Conservation (phyloP, 2,888 invertebrate species). For the Melieria crassipennis region DNA sequence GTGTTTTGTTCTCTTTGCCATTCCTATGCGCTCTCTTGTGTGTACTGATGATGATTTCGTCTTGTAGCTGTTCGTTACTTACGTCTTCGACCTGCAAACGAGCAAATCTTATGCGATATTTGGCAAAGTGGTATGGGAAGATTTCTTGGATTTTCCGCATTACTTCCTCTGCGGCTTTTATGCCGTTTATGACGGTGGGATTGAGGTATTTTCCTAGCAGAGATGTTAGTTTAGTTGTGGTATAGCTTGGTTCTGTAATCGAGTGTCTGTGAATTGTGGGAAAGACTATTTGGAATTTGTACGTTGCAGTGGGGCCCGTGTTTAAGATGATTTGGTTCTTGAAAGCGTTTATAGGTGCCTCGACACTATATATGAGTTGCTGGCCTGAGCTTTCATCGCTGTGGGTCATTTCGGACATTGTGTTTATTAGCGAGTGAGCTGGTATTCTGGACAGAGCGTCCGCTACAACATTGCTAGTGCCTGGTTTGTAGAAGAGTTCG, state of each 20-base stretch:
- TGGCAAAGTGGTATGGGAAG: slow-evolving; percentile 27
- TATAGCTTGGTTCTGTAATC: slow-evolving; percentile 26
- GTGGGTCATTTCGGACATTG: slow-evolving; percentile 1
- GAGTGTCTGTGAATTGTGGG: slow-evolving; percentile 32
- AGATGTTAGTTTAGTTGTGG: slow-evolving; percentile 12
- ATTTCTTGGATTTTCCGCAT: slow-evolving; percentile 37
- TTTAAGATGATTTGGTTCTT: background rate
- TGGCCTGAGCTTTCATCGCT: slow-evolving; percentile 15
- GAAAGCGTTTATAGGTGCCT: slow-evolving; percentile 4
- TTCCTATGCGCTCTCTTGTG: slow-evolving; percentile 19
- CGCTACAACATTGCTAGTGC: background rate
- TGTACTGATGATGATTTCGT: slow-evolving; percentile 24
- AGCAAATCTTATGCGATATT: slow-evolving; percentile 25
- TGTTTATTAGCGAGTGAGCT: background rate
- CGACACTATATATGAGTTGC: slow-evolving; percentile 17
- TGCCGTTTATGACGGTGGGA: slow-evolving; percentile 29
- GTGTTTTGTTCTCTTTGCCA: slow-evolving; percentile 27
- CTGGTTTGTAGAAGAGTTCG: slow-evolving; percentile 9
- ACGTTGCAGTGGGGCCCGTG: background rate
- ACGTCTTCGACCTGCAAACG: slow-evolving; percentile 26
- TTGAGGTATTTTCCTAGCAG: slow-evolving; percentile 33
- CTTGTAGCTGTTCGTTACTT: slow-evolving; percentile 9
- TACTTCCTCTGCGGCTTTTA: slow-evolving; percentile 26
- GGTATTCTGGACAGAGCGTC: slow-evolving; percentile 19
- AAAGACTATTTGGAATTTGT: slow-evolving; percentile 32